Percentiles rank a stretch among this genome's conserved stretches.
These are phyloP conservation scores for Torymus tubicola DNA, from an alignment of 2,888 invertebrate genomes.

Conservation along the genomic window DNA sequence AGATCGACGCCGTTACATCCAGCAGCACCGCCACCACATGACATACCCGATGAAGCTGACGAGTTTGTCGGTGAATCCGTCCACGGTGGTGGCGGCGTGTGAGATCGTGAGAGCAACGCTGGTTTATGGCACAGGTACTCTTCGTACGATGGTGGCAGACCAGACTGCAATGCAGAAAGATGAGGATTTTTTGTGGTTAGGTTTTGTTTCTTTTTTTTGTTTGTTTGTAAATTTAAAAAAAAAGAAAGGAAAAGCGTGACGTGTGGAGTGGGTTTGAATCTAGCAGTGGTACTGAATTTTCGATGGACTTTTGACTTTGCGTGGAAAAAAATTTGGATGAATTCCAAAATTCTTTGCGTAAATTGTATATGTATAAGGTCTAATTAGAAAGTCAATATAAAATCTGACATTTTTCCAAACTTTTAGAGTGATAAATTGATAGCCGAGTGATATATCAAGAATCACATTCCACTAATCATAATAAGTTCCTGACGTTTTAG, in stretches of 20 bases:
- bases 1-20: conserved; percentile 44
- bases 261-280: too few relatives aligned
- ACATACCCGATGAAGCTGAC: conserved; percentile 51
- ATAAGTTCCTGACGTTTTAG: too few relatives aligned
- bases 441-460: too few relatives aligned
- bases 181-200: not conserved
- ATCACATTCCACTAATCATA: too few relatives aligned
- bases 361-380: conserved; percentile 13
- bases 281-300: too few relatives aligned
- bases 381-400: conserved; percentile 17
- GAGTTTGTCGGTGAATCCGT: conserved; percentile 73
- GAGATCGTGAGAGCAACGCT: conserved; percentile 71
- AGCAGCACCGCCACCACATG: conserved; percentile 19
- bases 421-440: too few relatives aligned
- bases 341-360: too few relatives aligned
- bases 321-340: too few relatives aligned
- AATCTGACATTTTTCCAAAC: not conserved
- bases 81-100: conserved; percentile 75
- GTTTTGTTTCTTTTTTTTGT: too few relatives aligned
- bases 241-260: too few relatives aligned
- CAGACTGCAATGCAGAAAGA: conserved; percentile 63
- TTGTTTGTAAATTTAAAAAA: too few relatives aligned
- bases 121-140: conserved; percentile 73
- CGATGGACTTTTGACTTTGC: too few relatives aligned
- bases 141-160: conserved; percentile 75